Conservation (phyloP, 2,888 invertebrate species). For the Ormyrus thymus region DNA sequence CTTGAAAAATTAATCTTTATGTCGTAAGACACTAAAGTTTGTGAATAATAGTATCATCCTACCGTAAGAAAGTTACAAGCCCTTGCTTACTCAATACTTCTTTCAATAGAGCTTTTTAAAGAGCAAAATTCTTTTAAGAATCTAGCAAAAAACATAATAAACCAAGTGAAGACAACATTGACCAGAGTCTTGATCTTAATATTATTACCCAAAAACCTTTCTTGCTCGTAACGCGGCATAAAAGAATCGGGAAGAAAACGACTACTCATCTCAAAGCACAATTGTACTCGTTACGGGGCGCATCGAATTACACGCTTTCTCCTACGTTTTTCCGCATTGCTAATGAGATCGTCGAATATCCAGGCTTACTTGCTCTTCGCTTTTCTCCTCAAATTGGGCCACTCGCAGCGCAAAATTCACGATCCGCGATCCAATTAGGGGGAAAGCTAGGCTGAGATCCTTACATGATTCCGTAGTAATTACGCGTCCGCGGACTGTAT, state of each 20-base stretch:
- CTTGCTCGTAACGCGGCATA: neutral
- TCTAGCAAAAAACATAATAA: no score
- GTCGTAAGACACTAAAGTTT: no score
- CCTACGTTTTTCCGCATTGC: constrained; percentile 38
- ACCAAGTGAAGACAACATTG: neutral
- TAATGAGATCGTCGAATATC: constrained; percentile 42
- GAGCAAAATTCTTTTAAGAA: no score
- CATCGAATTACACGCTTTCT: constrained; percentile 28
- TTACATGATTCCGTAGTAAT: neutral
- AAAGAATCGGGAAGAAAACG: no score
- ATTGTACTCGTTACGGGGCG: constrained; percentile 29
- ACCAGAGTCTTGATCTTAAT: neutral
- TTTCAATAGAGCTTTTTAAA: no score
- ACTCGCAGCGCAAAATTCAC: neutral
- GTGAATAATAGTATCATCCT: no score
- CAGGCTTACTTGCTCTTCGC: constrained; percentile 5
- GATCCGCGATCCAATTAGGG: neutral
- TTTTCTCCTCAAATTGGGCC: constrained; percentile 19
- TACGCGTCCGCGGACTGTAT: neutral
- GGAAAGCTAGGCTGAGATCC: neutral
- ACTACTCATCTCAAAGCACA: neutral
- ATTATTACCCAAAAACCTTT: neutral
- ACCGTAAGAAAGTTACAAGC: no score
- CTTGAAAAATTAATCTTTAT: no score
- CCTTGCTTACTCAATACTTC: no score